phyloP scores from a whole-genome alignment of 2,888 invertebrate species.

The Acleris holmiana region DNA sequence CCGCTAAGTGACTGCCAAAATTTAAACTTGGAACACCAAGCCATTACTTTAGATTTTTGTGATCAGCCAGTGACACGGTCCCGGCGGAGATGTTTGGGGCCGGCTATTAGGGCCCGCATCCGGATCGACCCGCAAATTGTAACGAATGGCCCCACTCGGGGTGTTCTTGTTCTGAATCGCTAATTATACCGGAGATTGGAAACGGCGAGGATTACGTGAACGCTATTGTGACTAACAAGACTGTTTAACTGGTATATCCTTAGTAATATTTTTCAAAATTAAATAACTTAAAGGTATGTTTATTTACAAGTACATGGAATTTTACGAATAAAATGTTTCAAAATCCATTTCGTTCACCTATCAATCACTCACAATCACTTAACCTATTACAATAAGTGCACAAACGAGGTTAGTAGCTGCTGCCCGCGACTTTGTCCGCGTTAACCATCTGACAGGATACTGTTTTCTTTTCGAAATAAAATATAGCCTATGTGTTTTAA shows the following conservation, averaged over 20 bases:
- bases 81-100: constrained; percentile 25
- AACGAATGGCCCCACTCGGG: constrained; percentile 42
- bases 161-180: constrained; percentile 20
- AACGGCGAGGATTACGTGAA: neutral
- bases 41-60: constrained; percentile 4
- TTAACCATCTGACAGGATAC: too few relatives aligned
- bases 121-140: constrained; percentile 41
- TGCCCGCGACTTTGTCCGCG: too few relatives aligned
- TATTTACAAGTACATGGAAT: too few relatives aligned
- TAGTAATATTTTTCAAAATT: neutral
- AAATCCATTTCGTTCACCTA: too few relatives aligned
- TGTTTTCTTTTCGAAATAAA: too few relatives aligned
- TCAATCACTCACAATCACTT: too few relatives aligned
- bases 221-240: too few relatives aligned
- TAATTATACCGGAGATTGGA: constrained; percentile 28
- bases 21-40: constrained; percentile 7
- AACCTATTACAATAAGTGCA: too few relatives aligned
- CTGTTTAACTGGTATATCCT: neutral
- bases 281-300: too few relatives aligned
- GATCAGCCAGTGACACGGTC: constrained; percentile 11
- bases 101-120: constrained; percentile 38
- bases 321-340: too few relatives aligned
- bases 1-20: neutral
- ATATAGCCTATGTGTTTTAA: too few relatives aligned
- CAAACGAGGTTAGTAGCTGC: too few relatives aligned